Percentiles rank a stretch among this genome's conserved stretches.
These are phyloP conservation scores for Pygoscelis adeliae DNA, from an alignment of 2,113 vertebrate species.

Conservation along the genomic window DNA sequence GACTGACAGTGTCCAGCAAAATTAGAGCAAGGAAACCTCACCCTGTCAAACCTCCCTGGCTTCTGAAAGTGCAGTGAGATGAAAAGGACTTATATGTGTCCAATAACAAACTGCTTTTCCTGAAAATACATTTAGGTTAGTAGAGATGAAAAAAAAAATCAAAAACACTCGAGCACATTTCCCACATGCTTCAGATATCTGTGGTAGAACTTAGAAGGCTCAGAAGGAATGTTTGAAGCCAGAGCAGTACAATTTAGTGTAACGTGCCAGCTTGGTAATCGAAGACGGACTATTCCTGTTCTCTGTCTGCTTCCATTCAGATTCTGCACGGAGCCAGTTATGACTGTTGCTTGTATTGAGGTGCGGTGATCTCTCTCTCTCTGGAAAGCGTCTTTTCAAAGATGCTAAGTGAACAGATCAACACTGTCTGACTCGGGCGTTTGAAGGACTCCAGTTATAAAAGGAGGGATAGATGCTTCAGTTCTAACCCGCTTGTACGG, in stretches of 20 bases:
- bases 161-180: accelerated
- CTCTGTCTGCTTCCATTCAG: neutral
- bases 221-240: neutral
- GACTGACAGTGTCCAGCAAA: neutral
- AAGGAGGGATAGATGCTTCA: neutral
- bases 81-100: neutral
- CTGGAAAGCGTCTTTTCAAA: neutral
- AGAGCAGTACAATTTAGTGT: neutral
- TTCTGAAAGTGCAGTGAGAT: neutral
- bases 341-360: neutral
- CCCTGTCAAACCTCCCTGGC: neutral
- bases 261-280: neutral
- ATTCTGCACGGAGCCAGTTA: neutral
- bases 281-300: neutral
- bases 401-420: neutral
- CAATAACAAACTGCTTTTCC: neutral
- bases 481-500: neutral
- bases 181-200: neutral
- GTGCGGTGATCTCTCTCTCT: neutral
- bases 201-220: neutral
- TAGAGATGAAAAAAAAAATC: neutral
- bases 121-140: neutral
- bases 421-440: accelerated
- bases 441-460: neutral
- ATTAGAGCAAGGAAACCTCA: neutral